phyloP scores from a whole-genome alignment of 2,888 invertebrate species.

The Geophilus truncorum region DNA sequence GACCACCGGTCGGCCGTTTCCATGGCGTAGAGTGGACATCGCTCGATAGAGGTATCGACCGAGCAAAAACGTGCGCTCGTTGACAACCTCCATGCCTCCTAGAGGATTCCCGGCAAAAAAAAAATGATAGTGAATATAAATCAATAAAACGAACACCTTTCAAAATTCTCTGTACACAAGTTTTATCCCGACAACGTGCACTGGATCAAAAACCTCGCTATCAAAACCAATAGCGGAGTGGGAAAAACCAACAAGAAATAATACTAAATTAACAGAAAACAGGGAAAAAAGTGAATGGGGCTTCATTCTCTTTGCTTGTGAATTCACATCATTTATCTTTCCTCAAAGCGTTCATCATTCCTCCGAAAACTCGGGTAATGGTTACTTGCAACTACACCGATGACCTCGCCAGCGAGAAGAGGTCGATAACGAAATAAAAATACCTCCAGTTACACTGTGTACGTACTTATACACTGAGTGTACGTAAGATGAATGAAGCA shows the following conservation, averaged over 20 bases:
- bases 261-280: not conserved
- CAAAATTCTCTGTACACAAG: conserved; percentile 11
- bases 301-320: not conserved
- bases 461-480: not conserved
- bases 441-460: not conserved
- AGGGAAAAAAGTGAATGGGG: not conserved
- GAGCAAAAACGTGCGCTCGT: conserved; percentile 66
- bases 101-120: not conserved
- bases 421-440: not conserved
- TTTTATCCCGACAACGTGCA: not conserved
- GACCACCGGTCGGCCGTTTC: conserved; percentile 64
- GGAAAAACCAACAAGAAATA: not conserved
- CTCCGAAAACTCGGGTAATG: not conserved
- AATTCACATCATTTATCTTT: not conserved
- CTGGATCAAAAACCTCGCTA: not conserved
- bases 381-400: not conserved
- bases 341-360: not conserved
- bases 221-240: not conserved
- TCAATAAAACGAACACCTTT: conserved; percentile 15
- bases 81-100: conserved; percentile 49
- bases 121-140: not conserved
- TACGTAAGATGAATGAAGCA: not conserved
- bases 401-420: not conserved
- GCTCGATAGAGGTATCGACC: conserved; percentile 66
- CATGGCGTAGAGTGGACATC: conserved; percentile 61